Evolutionary conservation across 2,113 vertebrate genomes (phyloP).

Genomic region (Gopherus evgoodei): DNA sequence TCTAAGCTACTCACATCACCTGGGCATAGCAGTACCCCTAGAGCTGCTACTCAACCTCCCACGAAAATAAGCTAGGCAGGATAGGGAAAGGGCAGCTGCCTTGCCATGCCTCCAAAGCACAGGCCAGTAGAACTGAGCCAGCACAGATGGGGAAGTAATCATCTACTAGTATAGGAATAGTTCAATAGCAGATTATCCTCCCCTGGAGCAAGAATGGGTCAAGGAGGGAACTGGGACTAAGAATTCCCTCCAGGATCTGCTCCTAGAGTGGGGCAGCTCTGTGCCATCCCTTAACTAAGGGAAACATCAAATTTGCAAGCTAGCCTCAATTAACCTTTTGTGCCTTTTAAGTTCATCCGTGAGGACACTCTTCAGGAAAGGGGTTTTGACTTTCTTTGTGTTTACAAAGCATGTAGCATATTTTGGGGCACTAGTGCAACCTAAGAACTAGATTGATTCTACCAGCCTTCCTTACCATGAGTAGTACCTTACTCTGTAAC

Average conservation of each 20-base stretch:
- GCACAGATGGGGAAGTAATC: rapidly evolving
- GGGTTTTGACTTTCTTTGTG: neutral
- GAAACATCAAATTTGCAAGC: neutral
- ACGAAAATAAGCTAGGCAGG: neutral
- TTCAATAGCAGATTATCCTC: rapidly evolving
- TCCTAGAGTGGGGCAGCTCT: neutral
- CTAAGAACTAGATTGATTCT: neutral
- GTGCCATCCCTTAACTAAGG: rapidly evolving
- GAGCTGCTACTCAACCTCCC: rapidly evolving
- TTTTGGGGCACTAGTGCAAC: neutral
- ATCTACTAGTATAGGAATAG: rapidly evolving
- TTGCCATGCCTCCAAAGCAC: neutral
- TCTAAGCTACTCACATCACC: rapidly evolving
- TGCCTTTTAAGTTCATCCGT: neutral
- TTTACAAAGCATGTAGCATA: neutral
- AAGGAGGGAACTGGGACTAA: neutral
- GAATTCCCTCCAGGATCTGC: rapidly evolving
- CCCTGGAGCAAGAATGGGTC: rapidly evolving
- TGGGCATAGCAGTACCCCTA: neutral
- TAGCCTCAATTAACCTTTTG: neutral
- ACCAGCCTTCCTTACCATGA: neutral
- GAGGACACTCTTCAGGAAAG: rapidly evolving
- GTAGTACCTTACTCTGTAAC: neutral
- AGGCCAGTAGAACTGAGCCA: neutral
- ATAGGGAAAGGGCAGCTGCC: neutral